Percentiles rank a stretch among this genome's conserved stretches.
phyloP scores from a whole-genome alignment of 1,140 invertebrate species.

The Trichogramma pretiosum region DNA sequence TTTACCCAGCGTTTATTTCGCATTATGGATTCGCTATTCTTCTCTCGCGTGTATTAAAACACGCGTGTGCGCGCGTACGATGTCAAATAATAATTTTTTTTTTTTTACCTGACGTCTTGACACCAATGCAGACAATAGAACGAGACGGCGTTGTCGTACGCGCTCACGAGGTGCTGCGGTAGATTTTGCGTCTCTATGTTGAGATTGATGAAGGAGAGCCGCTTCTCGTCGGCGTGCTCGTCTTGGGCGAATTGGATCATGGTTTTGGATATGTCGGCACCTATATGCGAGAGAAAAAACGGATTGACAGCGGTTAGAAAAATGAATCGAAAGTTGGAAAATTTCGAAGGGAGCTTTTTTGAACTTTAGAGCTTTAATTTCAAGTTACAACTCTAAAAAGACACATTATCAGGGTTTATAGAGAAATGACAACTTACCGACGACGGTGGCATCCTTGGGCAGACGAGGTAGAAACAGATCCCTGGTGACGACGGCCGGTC shows the following conservation, averaged over 20 bases:
- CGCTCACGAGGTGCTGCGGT: slow-evolving; percentile 41
- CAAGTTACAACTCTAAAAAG: neutral
- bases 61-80: too few species aligned
- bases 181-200: slow-evolving; percentile 54
- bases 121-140: slow-evolving; percentile 81
- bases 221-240: slow-evolving; percentile 39
- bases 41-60: too few species aligned
- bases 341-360: neutral
- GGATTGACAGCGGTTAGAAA: too few species aligned
- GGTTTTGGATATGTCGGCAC: slow-evolving; percentile 59
- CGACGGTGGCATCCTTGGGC: slow-evolving; percentile 36
- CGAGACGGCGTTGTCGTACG: slow-evolving; percentile 65
- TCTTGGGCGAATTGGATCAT: slow-evolving; percentile 62
- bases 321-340: too few species aligned
- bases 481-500: slow-evolving; percentile 64
- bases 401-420: too few species aligned
- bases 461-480: slow-evolving; percentile 58
- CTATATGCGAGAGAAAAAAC: too few species aligned
- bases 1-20: too few species aligned
- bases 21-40: too few species aligned
- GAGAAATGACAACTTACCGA: slow-evolving; percentile 26
- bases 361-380: neutral
- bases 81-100: too few species aligned
- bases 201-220: slow-evolving; percentile 53
- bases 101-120: slow-evolving; percentile 57